Percentiles rank a stretch among this genome's conserved stretches.
Evolutionary conservation across 1,140 invertebrate species (phyloP).

Genomic region (Dendroctonus valens): DNA sequence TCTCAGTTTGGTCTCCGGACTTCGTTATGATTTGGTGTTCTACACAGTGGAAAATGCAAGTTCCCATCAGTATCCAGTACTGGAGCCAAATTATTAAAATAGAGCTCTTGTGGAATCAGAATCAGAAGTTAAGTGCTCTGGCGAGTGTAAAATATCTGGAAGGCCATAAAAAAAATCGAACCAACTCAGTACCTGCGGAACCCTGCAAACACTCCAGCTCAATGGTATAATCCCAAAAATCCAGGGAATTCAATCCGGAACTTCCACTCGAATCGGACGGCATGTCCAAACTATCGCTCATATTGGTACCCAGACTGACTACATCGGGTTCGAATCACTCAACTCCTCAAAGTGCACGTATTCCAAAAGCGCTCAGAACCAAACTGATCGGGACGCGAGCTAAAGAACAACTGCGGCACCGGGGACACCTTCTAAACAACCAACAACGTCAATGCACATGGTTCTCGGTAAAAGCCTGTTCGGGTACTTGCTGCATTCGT

Average conservation of each 20-base stretch:
- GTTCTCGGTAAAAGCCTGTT: conserved; percentile 1
- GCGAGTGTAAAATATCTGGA: too few relatives aligned
- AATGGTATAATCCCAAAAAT: conserved; percentile 79
- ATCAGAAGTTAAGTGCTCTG: too few relatives aligned
- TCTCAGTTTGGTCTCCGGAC: too few relatives aligned
- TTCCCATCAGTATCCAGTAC: too few relatives aligned
- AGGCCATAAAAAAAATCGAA: neutral
- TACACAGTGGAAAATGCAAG: too few relatives aligned
- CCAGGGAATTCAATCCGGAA: conserved; percentile 62
- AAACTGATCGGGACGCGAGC: neutral
- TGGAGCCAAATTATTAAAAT: too few relatives aligned
- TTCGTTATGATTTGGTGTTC: too few relatives aligned
- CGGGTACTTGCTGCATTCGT: neutral
- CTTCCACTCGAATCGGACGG: conserved; percentile 17
- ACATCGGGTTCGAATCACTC: neutral
- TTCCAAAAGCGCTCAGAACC: neutral
- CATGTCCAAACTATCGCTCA: conserved; percentile 29
- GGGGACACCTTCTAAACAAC: conserved; percentile 1
- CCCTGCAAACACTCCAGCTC: conserved; percentile 74
- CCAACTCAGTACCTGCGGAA: conserved; percentile 59
- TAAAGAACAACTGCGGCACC: conserved; percentile 4
- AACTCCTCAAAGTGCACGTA: neutral
- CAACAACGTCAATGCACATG: neutral
- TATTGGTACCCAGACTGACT: conserved; percentile 1
- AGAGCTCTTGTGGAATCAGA: too few relatives aligned